A percentile compares a stretch with the other conserved stretches of the same genome.
These are phyloP conservation scores for Xiphias gladius DNA, from an alignment of 2,113 vertebrate species.

Conservation along the genomic window DNA sequence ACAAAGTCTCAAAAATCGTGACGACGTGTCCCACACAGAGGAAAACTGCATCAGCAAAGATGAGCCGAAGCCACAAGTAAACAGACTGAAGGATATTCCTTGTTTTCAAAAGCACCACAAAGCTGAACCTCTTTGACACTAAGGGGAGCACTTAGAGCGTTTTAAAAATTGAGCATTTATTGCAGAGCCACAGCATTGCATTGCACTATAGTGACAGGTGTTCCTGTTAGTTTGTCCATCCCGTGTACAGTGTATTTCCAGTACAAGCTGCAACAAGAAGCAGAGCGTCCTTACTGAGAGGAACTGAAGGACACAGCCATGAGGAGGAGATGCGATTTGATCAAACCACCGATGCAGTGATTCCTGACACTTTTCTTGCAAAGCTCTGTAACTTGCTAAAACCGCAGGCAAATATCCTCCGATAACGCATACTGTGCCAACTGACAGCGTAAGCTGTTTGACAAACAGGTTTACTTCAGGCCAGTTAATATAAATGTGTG, in stretches of 20 bases:
- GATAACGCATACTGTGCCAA: neutral
- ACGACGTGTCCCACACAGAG: constrained; percentile 37
- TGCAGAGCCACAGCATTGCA: constrained; percentile 7
- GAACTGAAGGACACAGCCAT: constrained; percentile 37
- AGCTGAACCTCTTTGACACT: neutral
- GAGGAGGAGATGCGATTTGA: constrained; percentile 40
- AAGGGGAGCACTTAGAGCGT: neutral
- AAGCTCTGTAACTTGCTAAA: constrained; percentile 28
- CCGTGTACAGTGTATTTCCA: constrained; percentile 16
- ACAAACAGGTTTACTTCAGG: constrained; percentile 39
- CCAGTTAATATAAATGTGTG: constrained; percentile 24
- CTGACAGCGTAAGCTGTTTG: constrained; percentile 28
- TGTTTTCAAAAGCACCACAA: neutral
- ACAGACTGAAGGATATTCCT: constrained; percentile 3
- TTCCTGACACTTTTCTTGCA: constrained; percentile 36
- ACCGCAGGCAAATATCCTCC: neutral
- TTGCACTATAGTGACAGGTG: constrained; percentile 6
- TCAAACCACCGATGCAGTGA: constrained; percentile 39
- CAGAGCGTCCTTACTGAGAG: constrained; percentile 21
- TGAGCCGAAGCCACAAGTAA: constrained; percentile 28
- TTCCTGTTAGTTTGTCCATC: constrained; percentile 39
- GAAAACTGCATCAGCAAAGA: constrained; percentile 32
- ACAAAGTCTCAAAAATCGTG: constrained; percentile 39
- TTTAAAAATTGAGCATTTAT: neutral
- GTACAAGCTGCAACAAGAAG: constrained; percentile 29